These are phyloP conservation scores for Papilio xuthus DNA, from an alignment of 1,140 invertebrate species.

Conservation along the genomic window DNA sequence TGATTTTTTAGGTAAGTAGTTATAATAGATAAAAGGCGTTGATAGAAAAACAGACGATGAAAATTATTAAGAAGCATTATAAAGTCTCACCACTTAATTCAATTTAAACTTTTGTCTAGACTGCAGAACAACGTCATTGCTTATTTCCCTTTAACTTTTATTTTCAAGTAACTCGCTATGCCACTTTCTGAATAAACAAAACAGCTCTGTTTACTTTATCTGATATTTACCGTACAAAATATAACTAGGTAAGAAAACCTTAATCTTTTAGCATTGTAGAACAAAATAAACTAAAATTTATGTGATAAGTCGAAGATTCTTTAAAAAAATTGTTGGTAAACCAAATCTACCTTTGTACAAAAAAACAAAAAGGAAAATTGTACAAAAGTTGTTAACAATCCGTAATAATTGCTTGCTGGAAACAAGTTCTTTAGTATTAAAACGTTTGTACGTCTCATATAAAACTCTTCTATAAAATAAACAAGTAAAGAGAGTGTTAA, in stretches of 20 bases:
- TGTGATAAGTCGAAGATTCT: too few species aligned
- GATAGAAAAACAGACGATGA: too few species aligned
- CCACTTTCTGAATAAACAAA: neutral
- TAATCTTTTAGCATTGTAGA: neutral
- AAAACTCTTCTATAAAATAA: neutral
- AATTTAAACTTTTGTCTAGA: neutral
- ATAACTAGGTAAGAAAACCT: neutral
- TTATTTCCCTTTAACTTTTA: neutral
- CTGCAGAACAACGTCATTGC: slow-evolving; percentile 1
- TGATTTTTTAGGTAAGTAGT: too few species aligned
- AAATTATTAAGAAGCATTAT: neutral
- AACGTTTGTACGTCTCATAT: neutral
- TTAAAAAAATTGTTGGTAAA: too few species aligned
- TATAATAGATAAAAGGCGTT: too few species aligned
- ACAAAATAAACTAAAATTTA: neutral
- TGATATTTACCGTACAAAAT: neutral
- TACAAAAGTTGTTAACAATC: neutral
- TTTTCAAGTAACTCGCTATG: neutral
- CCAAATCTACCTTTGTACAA: neutral
- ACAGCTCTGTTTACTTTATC: neutral
- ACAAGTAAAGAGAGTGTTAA: neutral
- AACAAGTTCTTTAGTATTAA: neutral
- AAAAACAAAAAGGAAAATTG: neutral
- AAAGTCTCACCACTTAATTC: neutral
- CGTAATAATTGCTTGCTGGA: neutral